A percentile compares a stretch with the other conserved stretches of the same genome.
Evolutionary conservation across 2,888 invertebrate species (phyloP).

Genomic region (Sisyra terminalis): DNA sequence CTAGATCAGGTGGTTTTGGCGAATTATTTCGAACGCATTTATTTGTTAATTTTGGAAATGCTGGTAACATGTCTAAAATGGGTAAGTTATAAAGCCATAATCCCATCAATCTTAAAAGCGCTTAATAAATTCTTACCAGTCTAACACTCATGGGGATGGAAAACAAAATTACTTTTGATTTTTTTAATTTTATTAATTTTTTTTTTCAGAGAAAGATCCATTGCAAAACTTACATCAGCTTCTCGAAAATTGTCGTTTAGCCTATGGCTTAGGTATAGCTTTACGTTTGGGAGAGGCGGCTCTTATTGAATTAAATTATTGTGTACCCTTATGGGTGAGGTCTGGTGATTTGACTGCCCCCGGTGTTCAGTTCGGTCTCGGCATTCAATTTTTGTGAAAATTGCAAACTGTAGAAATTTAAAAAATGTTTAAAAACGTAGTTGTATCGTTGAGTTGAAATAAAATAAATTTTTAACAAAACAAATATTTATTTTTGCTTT

Average conservation of each 20-base stretch:
- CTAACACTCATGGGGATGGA: too few species aligned
- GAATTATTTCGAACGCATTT: slow-evolving; percentile 77
- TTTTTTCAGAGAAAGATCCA: slow-evolving; percentile 25
- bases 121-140: too few species aligned
- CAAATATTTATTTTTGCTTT: slow-evolving; percentile 3
- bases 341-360: slow-evolving; percentile 45
- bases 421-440: not conserved
- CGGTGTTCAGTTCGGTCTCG: slow-evolving; percentile 74
- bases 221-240: slow-evolving; percentile 26
- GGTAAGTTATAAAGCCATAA: slow-evolving; percentile 21
- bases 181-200: not conserved
- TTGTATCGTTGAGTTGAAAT: not conserved
- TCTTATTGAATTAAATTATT: slow-evolving; percentile 91
- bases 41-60: slow-evolving; percentile 79
- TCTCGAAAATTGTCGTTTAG: slow-evolving; percentile 42
- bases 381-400: slow-evolving; percentile 56
- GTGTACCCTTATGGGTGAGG: slow-evolving; percentile 52
- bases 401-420: not conserved
- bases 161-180: too few species aligned
- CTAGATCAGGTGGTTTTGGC: slow-evolving; percentile 60
- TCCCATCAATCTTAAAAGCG: too few species aligned
- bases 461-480: slow-evolving; percentile 3
- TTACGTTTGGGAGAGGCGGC: slow-evolving; percentile 70
- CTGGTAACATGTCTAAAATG: slow-evolving; percentile 34
- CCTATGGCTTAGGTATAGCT: slow-evolving; percentile 72